Evolutionary conservation across 2,113 vertebrate genomes (phyloP).

Genomic region (Felis chaus): DNA sequence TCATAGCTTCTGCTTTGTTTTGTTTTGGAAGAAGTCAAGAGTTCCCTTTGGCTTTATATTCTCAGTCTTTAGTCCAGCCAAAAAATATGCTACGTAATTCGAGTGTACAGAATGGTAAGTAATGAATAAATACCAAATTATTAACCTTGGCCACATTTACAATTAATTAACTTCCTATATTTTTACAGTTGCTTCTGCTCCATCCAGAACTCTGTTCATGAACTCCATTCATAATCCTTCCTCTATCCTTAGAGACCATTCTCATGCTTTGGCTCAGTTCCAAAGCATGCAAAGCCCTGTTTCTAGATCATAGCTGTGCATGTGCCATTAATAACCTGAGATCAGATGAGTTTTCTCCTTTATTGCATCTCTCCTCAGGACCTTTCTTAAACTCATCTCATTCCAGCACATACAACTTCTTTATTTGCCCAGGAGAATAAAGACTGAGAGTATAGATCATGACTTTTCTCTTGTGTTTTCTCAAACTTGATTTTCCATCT

Average conservation of each 20-base stretch:
- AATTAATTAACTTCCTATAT: neutral
- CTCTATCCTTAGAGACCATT: neutral
- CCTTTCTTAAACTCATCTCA: neutral
- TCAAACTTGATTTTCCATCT: neutral
- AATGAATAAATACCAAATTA: neutral
- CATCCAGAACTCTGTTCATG: neutral
- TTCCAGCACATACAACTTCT: neutral
- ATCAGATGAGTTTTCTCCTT: neutral
- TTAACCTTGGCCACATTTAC: neutral
- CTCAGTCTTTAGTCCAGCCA: neutral
- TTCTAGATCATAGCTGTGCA: neutral
- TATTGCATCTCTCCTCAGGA: neutral
- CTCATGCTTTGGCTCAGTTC: neutral
- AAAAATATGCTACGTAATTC: neutral
- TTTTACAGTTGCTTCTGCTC: neutral
- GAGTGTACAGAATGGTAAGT: neutral
- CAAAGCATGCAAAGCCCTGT: neutral
- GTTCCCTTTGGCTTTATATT: neutral
- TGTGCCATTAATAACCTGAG: too few species aligned
- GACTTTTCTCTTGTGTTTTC: neutral
- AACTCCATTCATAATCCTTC: neutral
- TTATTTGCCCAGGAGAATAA: neutral
- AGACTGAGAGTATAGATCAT: neutral
- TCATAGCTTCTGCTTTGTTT: neutral
- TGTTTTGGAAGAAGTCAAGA: neutral